phyloP scores from a whole-genome alignment of 2,113 vertebrate genomes.

The Chrysemys picta region DNA sequence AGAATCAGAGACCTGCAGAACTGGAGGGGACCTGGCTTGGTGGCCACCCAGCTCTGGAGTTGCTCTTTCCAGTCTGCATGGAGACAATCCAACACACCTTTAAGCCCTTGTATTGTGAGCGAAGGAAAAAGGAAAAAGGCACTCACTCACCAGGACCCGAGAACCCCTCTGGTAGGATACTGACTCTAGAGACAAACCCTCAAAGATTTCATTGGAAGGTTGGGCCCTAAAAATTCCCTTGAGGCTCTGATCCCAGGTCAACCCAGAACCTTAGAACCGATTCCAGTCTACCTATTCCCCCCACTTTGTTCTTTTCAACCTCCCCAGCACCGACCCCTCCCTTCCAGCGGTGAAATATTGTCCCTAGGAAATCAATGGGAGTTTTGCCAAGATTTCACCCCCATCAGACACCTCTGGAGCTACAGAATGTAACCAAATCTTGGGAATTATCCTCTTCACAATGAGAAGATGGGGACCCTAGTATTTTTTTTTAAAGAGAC shows the following conservation, averaged over 20 bases:
- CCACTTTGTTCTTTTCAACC: rapidly evolving
- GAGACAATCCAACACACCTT: neutral
- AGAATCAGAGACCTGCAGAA: no score
- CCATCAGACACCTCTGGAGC: neutral
- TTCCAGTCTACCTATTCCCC: neutral
- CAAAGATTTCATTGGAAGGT: neutral
- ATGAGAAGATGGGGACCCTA: neutral
- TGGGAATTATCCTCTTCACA: no score
- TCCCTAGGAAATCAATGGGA: neutral
- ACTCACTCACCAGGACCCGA: neutral
- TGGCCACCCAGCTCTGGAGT: neutral
- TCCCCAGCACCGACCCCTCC: rapidly evolving
- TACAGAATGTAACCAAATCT: neutral
- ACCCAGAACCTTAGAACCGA: neutral
- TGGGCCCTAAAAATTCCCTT: neutral
- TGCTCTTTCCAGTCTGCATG: no score
- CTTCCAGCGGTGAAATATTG: neutral
- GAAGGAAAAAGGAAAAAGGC: neutral
- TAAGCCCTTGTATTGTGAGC: rapidly evolving
- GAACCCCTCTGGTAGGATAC: neutral
- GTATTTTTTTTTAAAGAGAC: neutral
- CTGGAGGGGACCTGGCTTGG: no score
- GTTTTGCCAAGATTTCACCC: neutral
- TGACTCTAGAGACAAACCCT: neutral
- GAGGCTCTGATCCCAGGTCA: neutral